These are phyloP conservation scores for Rhabdomys pumilio DNA, from an alignment of 2,797 vertebrate species.

Conservation along the genomic window DNA sequence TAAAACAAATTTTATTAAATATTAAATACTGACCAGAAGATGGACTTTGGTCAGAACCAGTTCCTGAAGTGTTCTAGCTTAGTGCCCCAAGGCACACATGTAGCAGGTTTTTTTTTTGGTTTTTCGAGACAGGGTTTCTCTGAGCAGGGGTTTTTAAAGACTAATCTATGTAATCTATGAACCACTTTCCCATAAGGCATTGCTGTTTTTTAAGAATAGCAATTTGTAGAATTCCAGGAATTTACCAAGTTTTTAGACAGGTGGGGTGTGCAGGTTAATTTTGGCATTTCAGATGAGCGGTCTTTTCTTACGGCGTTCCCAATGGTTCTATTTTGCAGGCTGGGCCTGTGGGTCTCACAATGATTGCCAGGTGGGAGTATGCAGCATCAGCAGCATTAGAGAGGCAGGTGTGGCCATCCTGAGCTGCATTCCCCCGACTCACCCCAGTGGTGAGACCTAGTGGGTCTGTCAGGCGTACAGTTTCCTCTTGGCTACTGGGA, in stretches of 20 bases:
- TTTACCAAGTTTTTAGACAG: neutral
- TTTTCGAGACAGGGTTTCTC: too few species aligned
- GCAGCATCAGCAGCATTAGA: neutral
- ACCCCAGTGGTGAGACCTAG: neutral
- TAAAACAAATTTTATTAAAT: neutral
- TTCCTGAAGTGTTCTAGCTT: neutral
- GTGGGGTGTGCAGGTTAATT: neutral
- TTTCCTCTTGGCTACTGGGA: neutral
- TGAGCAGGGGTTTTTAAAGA: neutral
- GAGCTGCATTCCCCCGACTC: neutral
- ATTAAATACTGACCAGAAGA: neutral
- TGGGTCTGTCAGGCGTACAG: neutral
- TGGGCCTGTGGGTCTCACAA: conserved; percentile 54
- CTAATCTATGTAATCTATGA: neutral
- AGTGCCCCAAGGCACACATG: neutral
- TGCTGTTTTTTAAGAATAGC: neutral
- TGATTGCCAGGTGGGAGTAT: neutral
- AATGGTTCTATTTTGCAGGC: neutral
- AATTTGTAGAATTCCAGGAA: neutral
- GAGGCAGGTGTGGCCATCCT: accelerated
- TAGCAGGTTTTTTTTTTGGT: too few species aligned
- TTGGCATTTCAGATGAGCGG: neutral
- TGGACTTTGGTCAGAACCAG: neutral
- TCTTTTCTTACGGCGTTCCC: conserved; percentile 5
- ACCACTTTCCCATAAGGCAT: neutral